Evolutionary conservation across 2,888 invertebrate genomes (phyloP).

Genomic region (Megaustenia siamemsis): DNA sequence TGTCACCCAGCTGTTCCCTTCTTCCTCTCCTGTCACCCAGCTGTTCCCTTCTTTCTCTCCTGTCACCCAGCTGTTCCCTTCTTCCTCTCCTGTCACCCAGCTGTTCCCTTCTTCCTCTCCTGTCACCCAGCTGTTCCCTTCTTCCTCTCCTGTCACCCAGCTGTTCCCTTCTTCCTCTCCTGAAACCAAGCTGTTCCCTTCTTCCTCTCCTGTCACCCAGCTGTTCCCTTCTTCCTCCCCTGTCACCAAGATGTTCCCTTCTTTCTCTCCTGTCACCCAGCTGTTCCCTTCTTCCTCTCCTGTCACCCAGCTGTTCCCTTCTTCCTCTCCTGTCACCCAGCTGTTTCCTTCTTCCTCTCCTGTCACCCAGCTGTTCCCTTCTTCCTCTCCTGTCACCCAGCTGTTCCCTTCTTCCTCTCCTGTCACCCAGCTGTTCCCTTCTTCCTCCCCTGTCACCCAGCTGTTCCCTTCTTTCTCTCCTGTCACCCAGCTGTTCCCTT

Average conservation of each 20-base stretch:
- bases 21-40: not conserved
- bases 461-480: no score
- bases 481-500: no score
- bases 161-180: not conserved
- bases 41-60: not conserved
- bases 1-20: not conserved
- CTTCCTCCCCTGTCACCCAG: no score
- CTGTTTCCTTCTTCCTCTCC: no score
- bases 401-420: no score
- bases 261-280: not conserved
- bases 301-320: not conserved
- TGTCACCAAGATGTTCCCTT: not conserved
- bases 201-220: not conserved
- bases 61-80: not conserved
- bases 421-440: no score
- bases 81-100: not conserved
- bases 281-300: not conserved
- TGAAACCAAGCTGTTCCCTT: no score
- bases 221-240: not conserved
- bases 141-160: no score
- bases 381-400: no score
- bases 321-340: not conserved
- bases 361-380: no score
- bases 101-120: not conserved
- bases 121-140: not conserved